phyloP scores from a whole-genome alignment of 2,113 vertebrate genomes.

The Rhinoptilus africanus region DNA sequence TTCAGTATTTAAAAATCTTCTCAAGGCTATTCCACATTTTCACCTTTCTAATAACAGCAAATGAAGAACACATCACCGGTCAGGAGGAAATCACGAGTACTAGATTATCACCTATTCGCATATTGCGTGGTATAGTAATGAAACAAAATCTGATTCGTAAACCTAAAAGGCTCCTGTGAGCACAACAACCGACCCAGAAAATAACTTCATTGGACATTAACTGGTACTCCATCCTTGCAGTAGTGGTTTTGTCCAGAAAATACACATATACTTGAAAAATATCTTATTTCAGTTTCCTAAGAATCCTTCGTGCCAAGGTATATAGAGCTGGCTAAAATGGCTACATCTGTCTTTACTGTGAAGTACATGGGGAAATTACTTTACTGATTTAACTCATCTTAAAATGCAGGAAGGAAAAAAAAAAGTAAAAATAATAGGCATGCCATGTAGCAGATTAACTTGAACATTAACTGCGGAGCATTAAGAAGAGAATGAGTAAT shows the following conservation, averaged over 20 bases:
- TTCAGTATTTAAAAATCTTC: background rate
- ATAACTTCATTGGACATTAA: background rate
- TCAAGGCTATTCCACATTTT: background rate
- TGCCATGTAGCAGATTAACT: background rate
- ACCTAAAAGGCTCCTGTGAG: background rate
- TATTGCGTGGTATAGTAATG: background rate
- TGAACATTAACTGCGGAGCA: background rate
- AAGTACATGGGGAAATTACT: background rate
- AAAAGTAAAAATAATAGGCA: background rate
- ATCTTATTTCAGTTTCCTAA: background rate
- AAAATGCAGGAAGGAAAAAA: background rate
- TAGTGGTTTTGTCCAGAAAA: background rate
- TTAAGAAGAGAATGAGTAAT: background rate
- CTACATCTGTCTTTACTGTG: background rate
- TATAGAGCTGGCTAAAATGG: background rate
- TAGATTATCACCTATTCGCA: background rate
- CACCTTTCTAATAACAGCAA: background rate
- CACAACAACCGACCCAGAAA: background rate
- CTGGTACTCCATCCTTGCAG: background rate
- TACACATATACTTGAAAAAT: background rate
- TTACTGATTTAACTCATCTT: background rate
- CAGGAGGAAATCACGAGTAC: background rate
- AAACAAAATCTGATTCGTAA: background rate
- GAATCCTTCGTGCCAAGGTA: background rate
- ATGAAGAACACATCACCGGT: rapidly evolving